These are phyloP conservation scores for Bubo bubo DNA, from an alignment of 2,113 vertebrate genomes.

Conservation along the genomic window DNA sequence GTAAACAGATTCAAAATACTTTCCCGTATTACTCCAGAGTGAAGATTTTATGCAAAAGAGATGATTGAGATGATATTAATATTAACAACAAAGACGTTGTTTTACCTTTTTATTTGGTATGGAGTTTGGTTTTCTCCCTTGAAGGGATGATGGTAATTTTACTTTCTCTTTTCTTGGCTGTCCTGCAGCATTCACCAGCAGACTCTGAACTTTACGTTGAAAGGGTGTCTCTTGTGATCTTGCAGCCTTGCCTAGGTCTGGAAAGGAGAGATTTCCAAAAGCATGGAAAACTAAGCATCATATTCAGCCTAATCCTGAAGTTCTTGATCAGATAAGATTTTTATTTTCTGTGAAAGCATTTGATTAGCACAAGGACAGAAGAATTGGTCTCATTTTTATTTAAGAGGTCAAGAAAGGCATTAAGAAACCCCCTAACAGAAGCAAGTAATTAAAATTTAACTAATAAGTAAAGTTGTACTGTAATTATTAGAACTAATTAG, in stretches of 20 bases:
- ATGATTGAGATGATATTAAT: not conserved
- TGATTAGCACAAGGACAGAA: not conserved
- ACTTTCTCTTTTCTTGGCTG: slow-evolving; percentile 78
- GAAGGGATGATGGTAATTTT: slow-evolving; percentile 75
- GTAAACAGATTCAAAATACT: not conserved
- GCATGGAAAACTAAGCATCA: not conserved
- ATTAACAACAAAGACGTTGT: not conserved
- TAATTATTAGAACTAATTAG: not conserved
- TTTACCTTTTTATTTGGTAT: slow-evolving; percentile 80
- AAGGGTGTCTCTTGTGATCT: not conserved
- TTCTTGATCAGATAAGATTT: not conserved
- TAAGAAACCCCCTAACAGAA: not conserved
- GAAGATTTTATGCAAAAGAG: not conserved
- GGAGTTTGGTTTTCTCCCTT: slow-evolving; percentile 69
- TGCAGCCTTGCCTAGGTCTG: not conserved
- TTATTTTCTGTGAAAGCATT: not conserved
- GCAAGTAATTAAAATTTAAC: not conserved
- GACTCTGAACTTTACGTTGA: slow-evolving; percentile 41
- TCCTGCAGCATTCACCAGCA: slow-evolving; percentile 76
- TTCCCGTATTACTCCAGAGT: not conserved
- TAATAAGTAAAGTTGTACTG: not conserved
- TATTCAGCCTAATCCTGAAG: not conserved
- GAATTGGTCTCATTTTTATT: not conserved
- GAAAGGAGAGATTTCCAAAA: not conserved
- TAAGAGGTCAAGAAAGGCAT: not conserved